These are phyloP conservation scores for Nyleta sp. DNA, from an alignment of 2,888 invertebrate species.

Conservation along the genomic window DNA sequence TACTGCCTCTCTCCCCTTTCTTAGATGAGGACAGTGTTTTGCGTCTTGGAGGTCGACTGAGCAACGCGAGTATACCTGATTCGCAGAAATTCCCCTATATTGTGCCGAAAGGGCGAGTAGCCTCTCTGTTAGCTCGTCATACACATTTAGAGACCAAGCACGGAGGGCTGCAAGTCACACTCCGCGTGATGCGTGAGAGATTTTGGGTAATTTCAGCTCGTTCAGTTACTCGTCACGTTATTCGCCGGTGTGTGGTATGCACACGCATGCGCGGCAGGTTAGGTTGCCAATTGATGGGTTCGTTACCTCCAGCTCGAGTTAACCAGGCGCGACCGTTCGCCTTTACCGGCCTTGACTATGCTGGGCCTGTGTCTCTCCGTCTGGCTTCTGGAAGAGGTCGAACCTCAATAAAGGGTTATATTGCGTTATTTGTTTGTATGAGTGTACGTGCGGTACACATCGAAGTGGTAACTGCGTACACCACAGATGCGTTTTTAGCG, in stretches of 20 bases:
- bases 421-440: too few species aligned
- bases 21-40: not conserved
- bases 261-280: not conserved
- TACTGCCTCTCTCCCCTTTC: not conserved
- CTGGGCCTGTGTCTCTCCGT: too few species aligned
- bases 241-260: not conserved
- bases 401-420: too few species aligned
- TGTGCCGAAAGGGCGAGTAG: not conserved
- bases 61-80: not conserved
- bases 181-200: not conserved
- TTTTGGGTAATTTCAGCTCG: too few species aligned
- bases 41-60: not conserved
- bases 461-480: too few species aligned
- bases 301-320: not conserved
- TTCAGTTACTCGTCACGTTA: not conserved
- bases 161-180: not conserved
- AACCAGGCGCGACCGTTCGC: too few species aligned
- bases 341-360: too few species aligned
- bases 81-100: not conserved
- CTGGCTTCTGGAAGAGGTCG: too few species aligned
- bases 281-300: not conserved
- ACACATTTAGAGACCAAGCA: not conserved
- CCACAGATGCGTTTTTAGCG: too few species aligned
- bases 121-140: not conserved
- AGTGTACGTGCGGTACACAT: too few species aligned